Percentiles rank a stretch among this genome's conserved stretches.
Conservation (phyloP, 2,113 vertebrate genomes). For the Aegithalos caudatus region DNA sequence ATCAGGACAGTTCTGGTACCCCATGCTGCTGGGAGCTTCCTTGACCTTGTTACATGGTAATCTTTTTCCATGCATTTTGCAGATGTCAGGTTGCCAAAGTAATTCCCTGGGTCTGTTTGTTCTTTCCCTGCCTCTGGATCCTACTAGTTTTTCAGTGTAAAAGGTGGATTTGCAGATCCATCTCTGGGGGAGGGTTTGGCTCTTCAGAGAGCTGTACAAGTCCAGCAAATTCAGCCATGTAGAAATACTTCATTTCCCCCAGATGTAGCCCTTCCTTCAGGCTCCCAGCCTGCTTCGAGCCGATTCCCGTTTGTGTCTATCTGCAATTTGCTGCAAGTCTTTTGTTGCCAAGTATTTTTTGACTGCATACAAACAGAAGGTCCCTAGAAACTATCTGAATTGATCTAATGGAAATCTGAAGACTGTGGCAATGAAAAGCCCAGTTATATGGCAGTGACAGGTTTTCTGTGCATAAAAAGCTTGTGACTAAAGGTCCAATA, state of each 20-base stretch:
- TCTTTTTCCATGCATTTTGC: not conserved
- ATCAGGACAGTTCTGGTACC: not conserved
- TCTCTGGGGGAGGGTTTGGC: not conserved
- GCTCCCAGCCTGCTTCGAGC: not conserved
- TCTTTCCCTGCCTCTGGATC: not conserved
- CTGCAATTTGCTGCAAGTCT: slow-evolving; percentile 1
- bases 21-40: not conserved
- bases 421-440: slow-evolving; percentile 13
- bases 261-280: not conserved
- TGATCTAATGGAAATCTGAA: slow-evolving; percentile 38
- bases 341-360: slow-evolving; percentile 43
- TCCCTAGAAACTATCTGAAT: slow-evolving; percentile 33
- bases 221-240: not conserved
- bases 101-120: not conserved
- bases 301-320: not conserved
- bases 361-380: slow-evolving; percentile 23
- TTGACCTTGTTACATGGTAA: not conserved
- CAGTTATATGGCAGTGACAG: not conserved
- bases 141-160: not conserved
- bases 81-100: not conserved
- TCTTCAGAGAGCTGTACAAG: not conserved
- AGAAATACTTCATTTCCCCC: slow-evolving; percentile 24
- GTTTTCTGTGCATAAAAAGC: slow-evolving; percentile 25
- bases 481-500: slow-evolving; percentile 30
- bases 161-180: slow-evolving; percentile 6